phyloP scores from a whole-genome alignment of 2,888 invertebrate genomes.

The Nomada ruficornis region DNA sequence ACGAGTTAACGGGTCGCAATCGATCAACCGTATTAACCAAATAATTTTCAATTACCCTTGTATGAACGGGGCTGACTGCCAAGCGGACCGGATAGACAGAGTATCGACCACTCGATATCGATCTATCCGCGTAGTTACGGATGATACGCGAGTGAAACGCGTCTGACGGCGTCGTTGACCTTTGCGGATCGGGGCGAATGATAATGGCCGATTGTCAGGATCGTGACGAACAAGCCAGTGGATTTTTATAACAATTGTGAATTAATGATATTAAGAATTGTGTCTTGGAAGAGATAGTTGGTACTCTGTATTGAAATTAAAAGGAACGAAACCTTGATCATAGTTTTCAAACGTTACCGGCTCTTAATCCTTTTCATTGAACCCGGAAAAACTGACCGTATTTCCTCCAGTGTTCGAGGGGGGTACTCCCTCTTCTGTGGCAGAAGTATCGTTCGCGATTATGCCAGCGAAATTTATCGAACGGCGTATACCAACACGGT shows the following conservation, averaged over 20 bases:
- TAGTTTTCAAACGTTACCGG: background rate
- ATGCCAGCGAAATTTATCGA: conserved; percentile 62
- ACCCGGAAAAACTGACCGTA: conserved; percentile 39
- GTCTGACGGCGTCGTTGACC: conserved; percentile 32
- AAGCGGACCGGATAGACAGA: conserved; percentile 39
- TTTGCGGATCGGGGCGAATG: conserved; percentile 14
- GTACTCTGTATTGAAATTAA: too few relatives aligned
- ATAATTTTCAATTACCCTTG: conserved; percentile 82
- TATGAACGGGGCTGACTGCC: conserved; percentile 73
- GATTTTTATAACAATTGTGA: background rate
- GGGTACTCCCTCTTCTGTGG: background rate
- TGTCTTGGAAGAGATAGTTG: background rate
- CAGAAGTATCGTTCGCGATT: conserved; percentile 65
- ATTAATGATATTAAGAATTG: background rate
- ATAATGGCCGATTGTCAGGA: background rate
- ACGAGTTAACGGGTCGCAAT: conserved; percentile 82
- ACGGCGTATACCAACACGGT: conserved; percentile 39
- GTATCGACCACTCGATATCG: conserved; percentile 56
- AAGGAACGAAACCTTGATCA: background rate
- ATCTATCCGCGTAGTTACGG: conserved; percentile 41
- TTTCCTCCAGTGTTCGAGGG: conserved; percentile 34
- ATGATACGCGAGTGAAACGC: conserved; percentile 1
- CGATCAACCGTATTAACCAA: conserved; percentile 81
- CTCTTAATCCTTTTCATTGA: conserved; percentile 28
- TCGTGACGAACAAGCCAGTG: background rate